Base-by-base conservation (phyloP, 2,797 vertebrate species). In the Oreochromis grahami region DNA sequence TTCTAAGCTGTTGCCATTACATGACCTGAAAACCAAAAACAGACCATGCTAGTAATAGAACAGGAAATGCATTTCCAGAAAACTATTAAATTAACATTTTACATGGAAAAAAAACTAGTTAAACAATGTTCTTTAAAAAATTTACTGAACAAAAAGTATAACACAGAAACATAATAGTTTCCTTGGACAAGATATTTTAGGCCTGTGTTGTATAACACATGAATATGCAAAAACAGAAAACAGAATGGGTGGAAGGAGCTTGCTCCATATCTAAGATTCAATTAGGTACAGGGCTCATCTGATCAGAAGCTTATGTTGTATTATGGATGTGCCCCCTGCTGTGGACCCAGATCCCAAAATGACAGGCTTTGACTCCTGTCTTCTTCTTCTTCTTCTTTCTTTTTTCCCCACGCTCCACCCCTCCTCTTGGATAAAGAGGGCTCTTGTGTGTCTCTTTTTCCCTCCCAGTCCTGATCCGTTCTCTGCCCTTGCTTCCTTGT, bases 271-370 rank as follows among this genome's bases (percentile, higher is more conserved):
- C 74, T 83, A 34, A 50, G 29, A 82, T 60, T 85, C 68, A 84
- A 84, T 88, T 85, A 88, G 83, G 72, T 83, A 51, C 56, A 14
- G 2, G 26, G 65, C 79, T 87, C 79, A 87, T 94, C 86, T 93
- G 86, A 93, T 94, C 85, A 76, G 81, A 58, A 76, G 85, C 52
- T 19, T 90, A 85, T 92, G 87, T 93, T 96, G 90, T 88, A 90
- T 95, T 92, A 93, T 94, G 82, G 88, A 95, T 94, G 88, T 53
- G 78, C 89, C 82, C 85, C 93, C 90, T 85, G 91, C 92, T 89
- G 93, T 65, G 86, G 81, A 81, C 77, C 78, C 36, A 86, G 82
- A 89, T 93, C 91, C 85, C 81, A 86, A 85, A 82, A 38, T 26
- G 32, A 43, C 87, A 76, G 63, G 74, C 82, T 80, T 93, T 88